Evolutionary conservation across 2,113 vertebrate species (phyloP), one percentile per base, ranked within the genome.

Genomic region (Alces alces): DNA sequence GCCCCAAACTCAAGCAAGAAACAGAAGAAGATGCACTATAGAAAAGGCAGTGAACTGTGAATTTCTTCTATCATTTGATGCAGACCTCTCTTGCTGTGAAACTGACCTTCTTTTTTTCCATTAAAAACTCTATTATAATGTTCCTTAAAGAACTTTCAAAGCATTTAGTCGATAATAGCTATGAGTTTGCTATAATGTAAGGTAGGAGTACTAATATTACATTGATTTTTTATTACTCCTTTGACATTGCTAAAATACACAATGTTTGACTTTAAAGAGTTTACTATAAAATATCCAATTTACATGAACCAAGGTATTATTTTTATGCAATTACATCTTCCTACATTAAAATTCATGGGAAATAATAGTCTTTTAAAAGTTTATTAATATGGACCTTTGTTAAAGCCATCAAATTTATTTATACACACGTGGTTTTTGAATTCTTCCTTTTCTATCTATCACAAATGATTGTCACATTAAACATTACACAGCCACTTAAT

Each of bases 141-240:
- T 45, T 95, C 6, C 1, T 90, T 96, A n/a, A 6, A 92, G 25
- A 64, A 90, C 25, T 79, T 66, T 86, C 30, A 95, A 96, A 61
- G 36, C 11, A 86, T 85, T 97, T 91, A 82, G 25, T 82, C 0
- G 0, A 89, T 86, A 90, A 70, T n/a, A 83, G 33, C 85, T 93
- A 64, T 60, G 57, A 90, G n/a, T 89, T 96, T 97, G 5, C 25
- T 89, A 54, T 79, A 93, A 70, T 64, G 33, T 90, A 79, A 94
- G 93, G 27, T 64, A 84, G 9, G 23, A 73, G 80, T 70, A 94
- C 23, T 73, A 89, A 92, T 43, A 91, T 52, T 87, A 16, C 16
- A 82, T 82, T 86, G 50, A 80, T 64, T 96, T 95, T 96, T 95
- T 95, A 73, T 96, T 92, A 95, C 8, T 64, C 1, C 45, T 97